Evolutionary conservation across 2,797 vertebrate genomes (phyloP).

Genomic region (Eulemur mongoz): DNA sequence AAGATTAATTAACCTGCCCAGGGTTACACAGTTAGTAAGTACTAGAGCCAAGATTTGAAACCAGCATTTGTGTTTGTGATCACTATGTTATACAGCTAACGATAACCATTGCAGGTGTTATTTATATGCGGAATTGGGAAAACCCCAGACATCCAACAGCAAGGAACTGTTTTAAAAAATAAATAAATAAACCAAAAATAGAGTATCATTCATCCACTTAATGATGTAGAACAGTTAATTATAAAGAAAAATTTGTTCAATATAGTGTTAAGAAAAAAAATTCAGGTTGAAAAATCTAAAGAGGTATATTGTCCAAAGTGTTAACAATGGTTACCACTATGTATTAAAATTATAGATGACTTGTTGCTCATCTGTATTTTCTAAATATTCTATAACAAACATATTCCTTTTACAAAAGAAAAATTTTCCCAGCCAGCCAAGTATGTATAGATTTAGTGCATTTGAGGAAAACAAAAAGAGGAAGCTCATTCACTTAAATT

Average conservation of each 20-base stretch:
- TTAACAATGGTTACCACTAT: background rate
- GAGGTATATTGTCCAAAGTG: background rate
- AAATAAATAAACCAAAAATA: background rate
- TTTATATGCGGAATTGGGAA: background rate
- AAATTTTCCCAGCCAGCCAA: conserved; percentile 10
- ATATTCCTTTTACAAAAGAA: background rate
- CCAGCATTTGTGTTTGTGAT: background rate
- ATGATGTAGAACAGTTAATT: background rate
- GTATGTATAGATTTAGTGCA: background rate
- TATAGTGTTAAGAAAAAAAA: background rate
- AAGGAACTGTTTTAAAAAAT: background rate
- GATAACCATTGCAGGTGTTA: background rate
- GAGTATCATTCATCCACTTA: background rate
- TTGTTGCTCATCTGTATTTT: background rate
- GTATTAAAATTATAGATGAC: background rate
- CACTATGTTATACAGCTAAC: background rate
- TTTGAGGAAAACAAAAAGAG: background rate
- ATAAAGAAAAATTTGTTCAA: background rate
- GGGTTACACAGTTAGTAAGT: background rate
- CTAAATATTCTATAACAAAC: conserved; percentile 1
- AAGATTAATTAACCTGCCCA: conserved; percentile 11
- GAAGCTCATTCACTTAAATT: background rate
- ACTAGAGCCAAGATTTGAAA: background rate
- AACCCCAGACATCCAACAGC: background rate
- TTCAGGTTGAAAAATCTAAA: background rate